Base-by-base conservation (phyloP, 2,888 invertebrate species). In the Anthophora plumipes region DNA sequence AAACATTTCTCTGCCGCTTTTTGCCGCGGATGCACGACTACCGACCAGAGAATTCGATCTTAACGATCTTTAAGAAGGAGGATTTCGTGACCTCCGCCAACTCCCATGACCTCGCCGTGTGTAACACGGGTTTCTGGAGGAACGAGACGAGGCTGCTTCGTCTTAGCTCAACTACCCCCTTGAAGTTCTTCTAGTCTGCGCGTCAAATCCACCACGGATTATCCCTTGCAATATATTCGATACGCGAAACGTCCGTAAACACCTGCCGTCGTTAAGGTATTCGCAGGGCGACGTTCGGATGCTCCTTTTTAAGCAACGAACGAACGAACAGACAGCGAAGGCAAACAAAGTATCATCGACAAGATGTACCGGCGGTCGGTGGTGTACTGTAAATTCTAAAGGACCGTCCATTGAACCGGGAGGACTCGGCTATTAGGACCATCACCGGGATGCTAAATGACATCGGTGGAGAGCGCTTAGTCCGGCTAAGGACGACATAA, bases 401-500 rank as follows among this genome's bases (percentile, higher is more conserved):
- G 78, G 80, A 80, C 82, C 85, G 87, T 88, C 89, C 90, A 89
- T 88, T 86, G 89, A 85, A 85, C 69, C 76, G 67, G 77, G 83
- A 85, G 86, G 80, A 69, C 73, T 85, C 82, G 88, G 89, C 92
- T 92, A 93, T 93, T 93, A 93, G 92, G 90, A 84, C 86, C 92
- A 92, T 92, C 92, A 90, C 89, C 88, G 89, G 89, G 89, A 91
- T 92, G 91, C 91, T 92, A 93, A 93, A 93, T 92, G 93, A 92
- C 92, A 91, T 90, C 90, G 90, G 91, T 75, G 86, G 90, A 89
- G 90, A 89, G 90, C 90, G 91, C 92, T 92, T 92, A 92, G 91
- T 91, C 89, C 88, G 82, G 89, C 91, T 92, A 92, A 92, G 92
- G 91, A 92, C 90, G 93, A 90, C 92, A 92, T 93, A 92, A 93